These are phyloP conservation scores for Caenorhabditis inopinata DNA, from an alignment of 1,140 invertebrate species.

Conservation along the genomic window DNA sequence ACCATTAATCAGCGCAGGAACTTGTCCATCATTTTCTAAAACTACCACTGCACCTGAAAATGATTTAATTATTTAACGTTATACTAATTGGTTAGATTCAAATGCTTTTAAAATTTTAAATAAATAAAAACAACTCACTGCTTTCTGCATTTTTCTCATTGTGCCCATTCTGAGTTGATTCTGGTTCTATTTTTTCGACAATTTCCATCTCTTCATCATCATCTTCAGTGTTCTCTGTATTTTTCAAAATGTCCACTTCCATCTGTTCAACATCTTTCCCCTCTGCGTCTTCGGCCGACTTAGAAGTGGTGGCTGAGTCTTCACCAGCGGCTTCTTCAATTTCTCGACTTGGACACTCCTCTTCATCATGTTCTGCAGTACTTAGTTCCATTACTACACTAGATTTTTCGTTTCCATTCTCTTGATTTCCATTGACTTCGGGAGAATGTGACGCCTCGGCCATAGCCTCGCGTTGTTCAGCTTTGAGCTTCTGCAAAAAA, in stretches of 20 bases:
- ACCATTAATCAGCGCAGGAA: background rate
- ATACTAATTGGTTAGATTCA: too few species aligned
- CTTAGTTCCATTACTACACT: too few species aligned
- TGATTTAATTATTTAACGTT: too few species aligned
- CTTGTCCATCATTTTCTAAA: background rate
- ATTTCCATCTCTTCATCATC: too few species aligned
- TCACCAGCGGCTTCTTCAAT: background rate
- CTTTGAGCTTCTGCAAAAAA: background rate
- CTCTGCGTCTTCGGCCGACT: background rate
- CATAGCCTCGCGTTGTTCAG: background rate
- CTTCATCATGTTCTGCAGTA: too few species aligned
- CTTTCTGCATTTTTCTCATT: background rate
- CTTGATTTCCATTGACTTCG: conserved; percentile 11
- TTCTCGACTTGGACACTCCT: too few species aligned
- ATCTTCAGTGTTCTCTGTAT: background rate
- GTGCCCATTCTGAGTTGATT: too few species aligned
- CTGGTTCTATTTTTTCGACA: too few species aligned
- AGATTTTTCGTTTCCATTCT: background rate
- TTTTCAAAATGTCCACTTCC: background rate
- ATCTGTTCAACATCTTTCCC: background rate
- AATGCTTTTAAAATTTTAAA: background rate
- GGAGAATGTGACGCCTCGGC: background rate
- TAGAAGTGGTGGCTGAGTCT: background rate
- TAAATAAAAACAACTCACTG: background rate
- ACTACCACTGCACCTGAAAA: background rate